A percentile compares a stretch with the other conserved stretches of the same genome.
phyloP scores from a whole-genome alignment of 1,140 invertebrate species.

The Drosophila ironensis region DNA sequence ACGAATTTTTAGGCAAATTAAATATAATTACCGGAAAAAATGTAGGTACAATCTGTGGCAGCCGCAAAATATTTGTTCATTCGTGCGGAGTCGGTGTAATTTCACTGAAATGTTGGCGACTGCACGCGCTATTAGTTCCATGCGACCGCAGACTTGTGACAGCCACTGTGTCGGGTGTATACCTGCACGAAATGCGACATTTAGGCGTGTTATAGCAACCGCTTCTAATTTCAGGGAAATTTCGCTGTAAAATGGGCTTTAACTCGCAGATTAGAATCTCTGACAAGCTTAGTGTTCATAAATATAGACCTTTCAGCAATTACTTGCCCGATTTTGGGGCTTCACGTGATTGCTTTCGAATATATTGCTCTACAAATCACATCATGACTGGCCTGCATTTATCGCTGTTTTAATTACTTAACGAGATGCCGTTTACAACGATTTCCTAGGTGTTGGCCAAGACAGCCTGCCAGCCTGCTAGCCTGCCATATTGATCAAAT shows the following conservation, averaged over 20 bases:
- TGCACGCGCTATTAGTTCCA: conserved; percentile 65
- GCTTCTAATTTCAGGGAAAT: neutral
- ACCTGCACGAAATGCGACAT: conserved; percentile 4
- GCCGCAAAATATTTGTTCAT: neutral
- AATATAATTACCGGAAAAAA: conserved; percentile 80
- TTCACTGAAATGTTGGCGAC: conserved; percentile 24
- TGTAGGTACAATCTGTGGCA: conserved; percentile 42
- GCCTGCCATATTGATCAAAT: conserved; percentile 27
- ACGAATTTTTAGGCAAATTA: conserved; percentile 72
- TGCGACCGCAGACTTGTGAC: conserved; percentile 10
- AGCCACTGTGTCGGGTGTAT: conserved; percentile 4
- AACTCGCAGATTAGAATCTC: neutral
- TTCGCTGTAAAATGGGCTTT: neutral
- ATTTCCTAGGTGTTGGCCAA: neutral
- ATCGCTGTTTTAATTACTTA: too few relatives aligned
- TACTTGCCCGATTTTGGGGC: too few relatives aligned
- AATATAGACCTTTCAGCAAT: too few relatives aligned
- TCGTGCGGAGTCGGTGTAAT: conserved; percentile 20
- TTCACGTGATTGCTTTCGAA: too few relatives aligned
- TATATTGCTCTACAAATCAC: too few relatives aligned
- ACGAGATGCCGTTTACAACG: too few relatives aligned
- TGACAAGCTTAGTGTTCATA: too few relatives aligned
- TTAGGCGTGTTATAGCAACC: neutral
- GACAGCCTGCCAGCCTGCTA: conserved; percentile 17
- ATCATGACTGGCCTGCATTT: too few relatives aligned